These are phyloP conservation scores for Threskiornis aethiopicus DNA, from an alignment of 2,797 vertebrate species.

Conservation along the genomic window DNA sequence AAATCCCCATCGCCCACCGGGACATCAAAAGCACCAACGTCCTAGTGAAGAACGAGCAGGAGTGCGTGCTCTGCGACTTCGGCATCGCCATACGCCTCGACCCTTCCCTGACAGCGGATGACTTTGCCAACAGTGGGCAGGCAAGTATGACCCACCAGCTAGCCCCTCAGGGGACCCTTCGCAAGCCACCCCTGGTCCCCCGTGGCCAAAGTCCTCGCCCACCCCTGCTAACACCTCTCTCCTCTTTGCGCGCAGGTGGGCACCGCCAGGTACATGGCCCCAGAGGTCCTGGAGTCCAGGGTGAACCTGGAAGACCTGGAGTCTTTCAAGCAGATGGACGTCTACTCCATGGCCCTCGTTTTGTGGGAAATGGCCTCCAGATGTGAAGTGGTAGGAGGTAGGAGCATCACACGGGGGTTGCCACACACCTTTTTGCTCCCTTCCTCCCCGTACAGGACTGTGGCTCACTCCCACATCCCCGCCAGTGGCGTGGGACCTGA, in stretches of 20 bases:
- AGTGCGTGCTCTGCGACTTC: conserved; percentile 88
- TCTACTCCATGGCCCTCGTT: conserved; percentile 90
- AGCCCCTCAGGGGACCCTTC: neutral
- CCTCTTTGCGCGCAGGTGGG: conserved; percentile 78
- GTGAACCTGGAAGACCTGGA: conserved; percentile 92
- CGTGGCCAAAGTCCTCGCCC: accelerated
- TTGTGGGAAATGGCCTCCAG: conserved; percentile 91
- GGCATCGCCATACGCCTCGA: conserved; percentile 86
- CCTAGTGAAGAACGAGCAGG: conserved; percentile 80
- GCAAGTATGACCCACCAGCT: conserved; percentile 21
- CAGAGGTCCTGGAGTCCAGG: conserved; percentile 88
- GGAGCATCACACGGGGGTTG: neutral
- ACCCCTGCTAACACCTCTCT: neutral
- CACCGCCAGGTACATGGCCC: conserved; percentile 91
- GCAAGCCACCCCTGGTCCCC: accelerated
- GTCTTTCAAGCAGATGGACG: conserved; percentile 92
- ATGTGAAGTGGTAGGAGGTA: conserved; percentile 85
- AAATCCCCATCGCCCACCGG: conserved; percentile 86
- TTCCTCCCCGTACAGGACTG: accelerated
- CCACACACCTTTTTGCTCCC: neutral
- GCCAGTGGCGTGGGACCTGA: accelerated
- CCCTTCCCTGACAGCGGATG: conserved; percentile 82
- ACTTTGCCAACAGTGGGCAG: conserved; percentile 91
- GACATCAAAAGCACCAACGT: conserved; percentile 91
- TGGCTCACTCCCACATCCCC: accelerated